Evolutionary conservation across 2,797 vertebrate species (phyloP), one percentile per base, ranked within the genome.

Genomic region (Falco peregrinus): DNA sequence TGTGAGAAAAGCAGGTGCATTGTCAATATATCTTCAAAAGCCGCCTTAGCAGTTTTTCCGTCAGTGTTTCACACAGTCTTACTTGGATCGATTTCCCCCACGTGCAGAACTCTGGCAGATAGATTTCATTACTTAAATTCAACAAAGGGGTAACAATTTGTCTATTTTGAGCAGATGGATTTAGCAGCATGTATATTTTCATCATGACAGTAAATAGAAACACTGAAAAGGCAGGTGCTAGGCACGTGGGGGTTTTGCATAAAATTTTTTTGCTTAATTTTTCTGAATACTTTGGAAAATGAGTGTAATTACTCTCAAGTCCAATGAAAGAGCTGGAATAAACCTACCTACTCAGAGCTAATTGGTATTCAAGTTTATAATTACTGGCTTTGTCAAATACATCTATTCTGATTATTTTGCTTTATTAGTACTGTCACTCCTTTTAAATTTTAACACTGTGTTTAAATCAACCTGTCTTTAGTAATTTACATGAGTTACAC

Each of bases 331-430:
- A 86, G 25, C 61, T 93, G 63, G 51, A 96, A 88, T 80, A 95
- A 93, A 73, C 84, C 53, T 93, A 74, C 79, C 31, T 80, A 43
- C 73, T 96, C 77, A 84, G 73, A 96, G 89, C 64, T 97, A 97
- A 97, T 97, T 97, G 94, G 69, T 87, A 89, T 93, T 95, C 96
- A 96, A 87, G 91, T 89, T 94, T 83, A 87, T 96, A 97, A 98
- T 97, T 97, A 96, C 96, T 95, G 81, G 59, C 57, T 97, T 95
- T 96, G 95, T 97, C 96, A 97, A 94, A 97, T 79, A 95, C 94
- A 97, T 97, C 95, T 96, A 95, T 96, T 95, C 84, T 97, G 96
- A 96, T 97, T 97, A 97, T 97, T 98, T 97, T 95, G 78, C 79
- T 94, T 57, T 96, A 97, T 97, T 97, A 97, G 65, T 82, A 79